phyloP scores from a whole-genome alignment of 2,113 vertebrate genomes.

The Gymnorhina tibicen region DNA sequence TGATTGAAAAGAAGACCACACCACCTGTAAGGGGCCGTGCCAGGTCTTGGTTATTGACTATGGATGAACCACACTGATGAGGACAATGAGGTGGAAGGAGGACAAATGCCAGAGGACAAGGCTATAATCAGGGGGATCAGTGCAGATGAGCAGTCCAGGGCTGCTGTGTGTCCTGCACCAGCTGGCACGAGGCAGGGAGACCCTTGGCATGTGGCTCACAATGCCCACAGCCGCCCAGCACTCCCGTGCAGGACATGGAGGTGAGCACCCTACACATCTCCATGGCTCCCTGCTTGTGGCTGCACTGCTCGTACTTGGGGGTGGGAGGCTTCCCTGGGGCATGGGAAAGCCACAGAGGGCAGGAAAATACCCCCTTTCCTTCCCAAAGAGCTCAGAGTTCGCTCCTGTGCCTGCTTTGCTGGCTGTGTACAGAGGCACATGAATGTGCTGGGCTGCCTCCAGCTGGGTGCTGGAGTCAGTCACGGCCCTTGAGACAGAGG shows the following conservation, averaged over 20 bases:
- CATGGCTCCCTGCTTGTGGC: not conserved
- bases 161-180: not conserved
- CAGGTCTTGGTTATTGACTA: not conserved
- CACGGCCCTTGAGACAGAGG: not conserved
- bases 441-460: not conserved
- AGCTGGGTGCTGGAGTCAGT: not conserved
- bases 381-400: not conserved
- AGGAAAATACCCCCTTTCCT: not conserved
- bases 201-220: not conserved
- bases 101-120: not conserved
- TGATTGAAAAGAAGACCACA: not conserved
- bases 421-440: not conserved
- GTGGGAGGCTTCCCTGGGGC: not conserved
- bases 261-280: fast-evolving
- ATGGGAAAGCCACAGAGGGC: not conserved
- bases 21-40: not conserved
- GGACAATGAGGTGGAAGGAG: not conserved
- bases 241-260: fast-evolving
- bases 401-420: not conserved
- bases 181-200: not conserved
- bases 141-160: not conserved
- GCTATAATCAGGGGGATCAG: not conserved
- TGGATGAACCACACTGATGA: fast-evolving
- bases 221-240: not conserved
- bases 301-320: fast-evolving